A percentile compares a stretch with the other conserved stretches of the same genome.
These are phyloP conservation scores for Turritopsis dohrnii DNA, from an alignment of 30 jellyfish, hydroid and myxozoan species.

Conservation along the genomic window DNA sequence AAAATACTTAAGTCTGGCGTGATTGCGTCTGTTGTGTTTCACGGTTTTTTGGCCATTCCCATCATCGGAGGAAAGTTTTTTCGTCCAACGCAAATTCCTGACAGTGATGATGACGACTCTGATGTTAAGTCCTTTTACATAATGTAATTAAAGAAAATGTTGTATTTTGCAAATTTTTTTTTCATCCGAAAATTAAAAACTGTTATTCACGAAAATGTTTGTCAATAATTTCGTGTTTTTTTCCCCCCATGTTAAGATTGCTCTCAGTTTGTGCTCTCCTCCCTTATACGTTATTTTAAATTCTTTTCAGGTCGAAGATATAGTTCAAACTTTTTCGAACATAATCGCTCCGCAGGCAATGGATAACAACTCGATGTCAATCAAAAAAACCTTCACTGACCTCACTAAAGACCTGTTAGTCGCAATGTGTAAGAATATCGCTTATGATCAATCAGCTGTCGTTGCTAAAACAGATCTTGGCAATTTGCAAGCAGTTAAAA, in stretches of 20 bases:
- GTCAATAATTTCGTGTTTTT: too few relatives aligned
- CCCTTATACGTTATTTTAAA: background rate
- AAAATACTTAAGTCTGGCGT: background rate
- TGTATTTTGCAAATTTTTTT: too few relatives aligned
- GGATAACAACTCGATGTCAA: slow-evolving; percentile 42
- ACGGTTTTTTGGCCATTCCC: too few relatives aligned
- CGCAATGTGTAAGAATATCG: slow-evolving; percentile 53
- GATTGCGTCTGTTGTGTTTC: too few relatives aligned
- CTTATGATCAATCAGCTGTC: slow-evolving; percentile 45
- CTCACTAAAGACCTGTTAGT: slow-evolving; percentile 28
- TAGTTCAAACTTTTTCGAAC: slow-evolving; percentile 44
- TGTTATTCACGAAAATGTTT: too few relatives aligned
- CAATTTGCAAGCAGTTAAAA: slow-evolving; percentile 43
- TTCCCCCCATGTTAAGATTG: background rate
- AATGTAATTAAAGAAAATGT: too few relatives aligned
- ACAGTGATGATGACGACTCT: too few relatives aligned
- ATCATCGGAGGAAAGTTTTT: too few relatives aligned
- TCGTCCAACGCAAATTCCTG: too few relatives aligned
- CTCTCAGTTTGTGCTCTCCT: background rate
- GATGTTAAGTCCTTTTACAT: too few relatives aligned
- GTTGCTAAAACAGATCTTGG: slow-evolving; percentile 36
- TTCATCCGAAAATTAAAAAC: too few relatives aligned
- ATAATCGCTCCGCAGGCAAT: slow-evolving; percentile 34
- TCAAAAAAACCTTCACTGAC: slow-evolving; percentile 48
- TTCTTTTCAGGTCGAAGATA: slow-evolving; percentile 38